These are phyloP conservation scores for Habropoda laboriosa DNA, from an alignment of 1,140 invertebrate species.

Conservation along the genomic window DNA sequence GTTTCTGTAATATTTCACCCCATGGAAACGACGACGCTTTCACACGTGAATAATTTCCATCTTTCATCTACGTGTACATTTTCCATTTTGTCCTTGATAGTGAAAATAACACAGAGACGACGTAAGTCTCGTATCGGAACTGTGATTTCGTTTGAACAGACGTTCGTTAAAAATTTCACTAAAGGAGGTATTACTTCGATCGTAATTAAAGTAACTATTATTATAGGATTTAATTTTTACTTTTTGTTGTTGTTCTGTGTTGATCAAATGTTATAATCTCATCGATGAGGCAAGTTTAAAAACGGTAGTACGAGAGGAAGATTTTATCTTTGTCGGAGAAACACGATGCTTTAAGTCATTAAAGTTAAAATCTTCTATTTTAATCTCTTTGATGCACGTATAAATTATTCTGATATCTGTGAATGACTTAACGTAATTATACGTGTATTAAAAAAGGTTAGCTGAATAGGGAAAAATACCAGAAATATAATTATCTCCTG, in stretches of 20 bases:
- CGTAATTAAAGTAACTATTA: neutral
- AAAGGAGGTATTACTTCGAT: neutral
- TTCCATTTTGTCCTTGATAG: neutral
- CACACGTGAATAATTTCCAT: neutral
- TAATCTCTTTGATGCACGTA: no score
- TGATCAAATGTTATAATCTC: neutral
- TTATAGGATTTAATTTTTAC: neutral
- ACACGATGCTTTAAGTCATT: no score
- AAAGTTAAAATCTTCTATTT: no score
- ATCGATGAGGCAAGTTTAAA: neutral
- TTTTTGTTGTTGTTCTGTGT: neutral
- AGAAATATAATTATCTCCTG: neutral
- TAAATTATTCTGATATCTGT: no score
- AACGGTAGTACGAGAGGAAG: neutral
- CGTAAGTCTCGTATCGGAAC: neutral
- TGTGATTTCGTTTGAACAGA: neutral
- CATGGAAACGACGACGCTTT: no score
- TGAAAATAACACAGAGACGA: neutral
- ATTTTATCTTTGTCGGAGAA: no score
- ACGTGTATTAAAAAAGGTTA: neutral
- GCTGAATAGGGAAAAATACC: no score
- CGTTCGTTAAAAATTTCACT: slow-evolving; percentile 1
- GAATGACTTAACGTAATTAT: no score
- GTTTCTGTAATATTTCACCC: no score
- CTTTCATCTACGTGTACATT: no score